Evolutionary conservation across 2,888 invertebrate species (phyloP).

Genomic region (Rosalia funebris): DNA sequence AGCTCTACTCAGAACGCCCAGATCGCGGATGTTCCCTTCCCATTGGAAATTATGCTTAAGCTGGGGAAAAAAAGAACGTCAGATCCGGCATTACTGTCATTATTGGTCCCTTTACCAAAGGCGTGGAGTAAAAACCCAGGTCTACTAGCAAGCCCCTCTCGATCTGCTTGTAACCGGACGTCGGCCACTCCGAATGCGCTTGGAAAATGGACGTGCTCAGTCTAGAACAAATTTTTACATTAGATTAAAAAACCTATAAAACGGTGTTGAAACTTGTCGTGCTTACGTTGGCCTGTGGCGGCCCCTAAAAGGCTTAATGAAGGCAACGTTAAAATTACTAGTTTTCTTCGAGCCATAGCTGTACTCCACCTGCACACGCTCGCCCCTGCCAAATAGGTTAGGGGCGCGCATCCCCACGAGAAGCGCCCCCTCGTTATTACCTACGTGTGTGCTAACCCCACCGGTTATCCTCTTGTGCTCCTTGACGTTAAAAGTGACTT

Average conservation of each 20-base stretch:
- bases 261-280: not conserved
- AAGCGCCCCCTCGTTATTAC: constrained; percentile 91
- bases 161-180: constrained; percentile 83
- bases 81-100: not conserved
- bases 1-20: constrained; percentile 76
- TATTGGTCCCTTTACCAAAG: constrained; percentile 61
- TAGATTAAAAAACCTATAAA: too few relatives aligned
- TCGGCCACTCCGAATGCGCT: constrained; percentile 79
- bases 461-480: constrained; percentile 87
- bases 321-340: constrained; percentile 81
- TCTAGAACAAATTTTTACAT: constrained; percentile 67
- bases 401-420: constrained; percentile 80
- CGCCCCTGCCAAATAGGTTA: constrained; percentile 89
- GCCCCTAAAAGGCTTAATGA: constrained; percentile 86
- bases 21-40: constrained; percentile 86
- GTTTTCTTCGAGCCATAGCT: constrained; percentile 85
- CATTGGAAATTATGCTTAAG: constrained; percentile 87
- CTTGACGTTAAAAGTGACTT: constrained; percentile 87
- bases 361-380: constrained; percentile 83
- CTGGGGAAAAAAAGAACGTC: constrained; percentile 56
- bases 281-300: constrained; percentile 73
- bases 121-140: constrained; percentile 75
- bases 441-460: constrained; percentile 86
- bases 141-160: constrained; percentile 84
- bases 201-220: constrained; percentile 79